Evolutionary conservation across 2,888 invertebrate species (phyloP).

Genomic region (Pediacus dermestoides): DNA sequence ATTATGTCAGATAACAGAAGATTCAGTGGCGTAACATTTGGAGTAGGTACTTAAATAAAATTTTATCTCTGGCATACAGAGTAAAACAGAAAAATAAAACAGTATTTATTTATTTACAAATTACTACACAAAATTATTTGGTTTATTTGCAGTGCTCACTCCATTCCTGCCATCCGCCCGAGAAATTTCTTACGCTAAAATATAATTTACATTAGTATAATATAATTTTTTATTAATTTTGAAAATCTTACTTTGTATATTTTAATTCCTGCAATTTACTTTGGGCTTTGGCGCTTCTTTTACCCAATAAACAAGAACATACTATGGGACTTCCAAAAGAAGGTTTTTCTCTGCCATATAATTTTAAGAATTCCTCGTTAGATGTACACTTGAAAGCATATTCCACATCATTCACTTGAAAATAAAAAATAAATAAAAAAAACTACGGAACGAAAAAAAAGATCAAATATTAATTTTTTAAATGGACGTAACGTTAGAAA

Average conservation of each 20-base stretch:
- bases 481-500: too few species aligned
- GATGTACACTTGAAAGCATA: neutral
- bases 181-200: conserved; percentile 49
- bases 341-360: neutral
- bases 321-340: neutral
- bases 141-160: conserved; percentile 39
- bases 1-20: too few species aligned
- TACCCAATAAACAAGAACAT: conserved; percentile 6
- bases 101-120: neutral
- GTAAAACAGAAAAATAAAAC: neutral
- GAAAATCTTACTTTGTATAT: conserved; percentile 5
- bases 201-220: conserved; percentile 1
- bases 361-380: conserved; percentile 5
- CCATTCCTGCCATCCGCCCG: conserved; percentile 54
- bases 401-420: conserved; percentile 5
- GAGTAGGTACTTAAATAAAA: too few species aligned
- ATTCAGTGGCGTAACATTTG: too few species aligned
- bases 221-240: neutral
- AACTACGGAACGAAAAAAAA: too few species aligned
- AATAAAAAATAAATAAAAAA: neutral
- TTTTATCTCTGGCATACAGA: too few species aligned
- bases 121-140: conserved; percentile 11
- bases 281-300: conserved; percentile 4
- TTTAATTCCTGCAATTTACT: conserved; percentile 3
- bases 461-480: too few species aligned